Evolutionary conservation across 2,797 vertebrate species (phyloP), one percentile per base, ranked within the genome.

Genomic region (Danio kyathit): DNA sequence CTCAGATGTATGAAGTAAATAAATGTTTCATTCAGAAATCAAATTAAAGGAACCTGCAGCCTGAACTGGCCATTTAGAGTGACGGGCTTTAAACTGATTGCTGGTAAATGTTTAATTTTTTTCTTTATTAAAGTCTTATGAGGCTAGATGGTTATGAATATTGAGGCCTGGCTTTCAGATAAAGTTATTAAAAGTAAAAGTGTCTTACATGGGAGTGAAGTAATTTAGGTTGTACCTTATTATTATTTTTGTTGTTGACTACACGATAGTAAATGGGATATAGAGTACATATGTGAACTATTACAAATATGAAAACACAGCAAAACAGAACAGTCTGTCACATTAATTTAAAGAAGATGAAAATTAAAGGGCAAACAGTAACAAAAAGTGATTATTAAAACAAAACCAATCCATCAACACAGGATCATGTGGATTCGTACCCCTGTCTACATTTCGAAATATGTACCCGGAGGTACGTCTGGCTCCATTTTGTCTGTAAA

Each of bases 21-120:
- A 70, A 48, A 82, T 76, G 52, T 49, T 82, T 82, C 6, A 82
- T 76, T 40, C 43, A 40, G 52, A 67, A 69, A 52, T 61, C 64
- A 3, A 60, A 52, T 81, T 12, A 38, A 40, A 67, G 76, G 29
- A 60, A 41, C 29, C 43, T 49, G 12, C 11, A 16, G 74, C 14
- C 16, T 17, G 13, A 46, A 66, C 21, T 56, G 11, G 19, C 9
- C 46, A 14, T 41, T 69, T 19, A 40, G 16, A 44, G 41, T 40
- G 13, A 7, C 1, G 14, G 29, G 48, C 46, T 46, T 64, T 64
- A 46, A 56, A 71, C 52, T 76, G 65, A 76, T 48, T 21, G 17
- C 74, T 29, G 40, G 17, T 52, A 54, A 76, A 81, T 61, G 43
- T 79, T 74, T 79, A 10, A 76, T 44, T 48, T 74, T 29, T 1